phyloP scores from a whole-genome alignment of 1,140 invertebrate species.

The Orchestia grillus region DNA sequence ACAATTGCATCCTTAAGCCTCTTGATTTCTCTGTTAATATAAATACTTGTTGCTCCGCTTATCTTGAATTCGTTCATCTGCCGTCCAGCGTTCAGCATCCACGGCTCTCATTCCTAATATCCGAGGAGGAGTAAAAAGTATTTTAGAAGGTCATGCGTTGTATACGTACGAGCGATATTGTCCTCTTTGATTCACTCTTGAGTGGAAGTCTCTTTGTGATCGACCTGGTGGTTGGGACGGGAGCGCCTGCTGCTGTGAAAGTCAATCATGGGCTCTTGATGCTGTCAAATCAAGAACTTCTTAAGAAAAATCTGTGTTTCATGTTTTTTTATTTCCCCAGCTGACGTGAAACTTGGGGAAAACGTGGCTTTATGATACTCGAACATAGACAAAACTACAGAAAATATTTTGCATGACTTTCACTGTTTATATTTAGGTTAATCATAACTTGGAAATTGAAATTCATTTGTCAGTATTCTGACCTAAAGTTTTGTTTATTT shows the following conservation, averaged over 20 bases:
- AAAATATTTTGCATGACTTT: too few species aligned
- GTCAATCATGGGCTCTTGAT: background rate
- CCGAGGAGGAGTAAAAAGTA: background rate
- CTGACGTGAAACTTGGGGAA: too few species aligned
- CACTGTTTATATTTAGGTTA: too few species aligned
- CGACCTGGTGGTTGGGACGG: background rate
- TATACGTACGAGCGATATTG: background rate
- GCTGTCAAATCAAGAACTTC: background rate
- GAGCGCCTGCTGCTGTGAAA: background rate
- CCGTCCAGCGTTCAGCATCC: background rate
- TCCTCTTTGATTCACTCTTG: background rate
- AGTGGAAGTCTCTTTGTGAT: background rate
- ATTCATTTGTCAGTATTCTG: too few species aligned
- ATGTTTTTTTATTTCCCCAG: background rate
- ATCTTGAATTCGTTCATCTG: background rate
- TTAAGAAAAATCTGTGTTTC: background rate
- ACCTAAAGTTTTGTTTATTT: too few species aligned
- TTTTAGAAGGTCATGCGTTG: background rate
- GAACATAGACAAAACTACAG: too few species aligned
- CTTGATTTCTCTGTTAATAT: background rate
- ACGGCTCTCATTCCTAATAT: background rate
- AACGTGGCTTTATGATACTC: too few species aligned
- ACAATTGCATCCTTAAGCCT: background rate
- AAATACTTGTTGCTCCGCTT: background rate
- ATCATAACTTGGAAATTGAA: too few species aligned